These are phyloP conservation scores for Drosophila ochracea DNA, from an alignment of 2,888 invertebrate species.

Conservation along the genomic window DNA sequence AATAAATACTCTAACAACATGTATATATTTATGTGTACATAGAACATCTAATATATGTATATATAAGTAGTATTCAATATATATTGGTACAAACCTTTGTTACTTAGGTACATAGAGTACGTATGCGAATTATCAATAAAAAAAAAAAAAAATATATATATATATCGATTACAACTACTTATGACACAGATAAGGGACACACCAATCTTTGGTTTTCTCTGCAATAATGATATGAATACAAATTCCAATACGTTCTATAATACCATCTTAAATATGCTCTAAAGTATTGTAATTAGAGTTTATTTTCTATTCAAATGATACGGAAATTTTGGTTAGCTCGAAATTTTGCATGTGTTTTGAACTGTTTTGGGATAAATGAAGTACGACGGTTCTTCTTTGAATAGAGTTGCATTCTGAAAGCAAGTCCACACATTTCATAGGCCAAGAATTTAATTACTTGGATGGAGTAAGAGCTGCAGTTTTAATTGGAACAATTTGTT, in stretches of 20 bases:
- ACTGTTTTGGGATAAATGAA: background rate
- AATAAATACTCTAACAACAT: conserved; percentile 27
- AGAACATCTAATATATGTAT: conserved; percentile 7
- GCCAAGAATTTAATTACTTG: background rate
- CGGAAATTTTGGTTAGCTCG: background rate
- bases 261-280: background rate
- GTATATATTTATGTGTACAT: conserved; percentile 20
- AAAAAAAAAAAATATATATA: background rate
- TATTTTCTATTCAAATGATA: background rate
- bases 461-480: background rate
- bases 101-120: conserved; percentile 46
- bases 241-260: background rate
- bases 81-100: conserved; percentile 31
- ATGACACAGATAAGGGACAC: conserved; percentile 7
- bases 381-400: background rate
- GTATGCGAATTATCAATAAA: conserved; percentile 14
- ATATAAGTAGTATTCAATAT: conserved; percentile 15
- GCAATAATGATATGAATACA: conserved; percentile 34
- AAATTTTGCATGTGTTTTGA: background rate
- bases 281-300: background rate
- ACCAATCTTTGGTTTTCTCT: conserved; percentile 15
- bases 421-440: background rate
- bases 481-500: background rate
- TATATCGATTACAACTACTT: background rate
- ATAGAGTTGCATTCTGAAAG: background rate